Base-by-base conservation (phyloP, 2,888 invertebrate genomes). In the Keiferia lycopersicella region DNA sequence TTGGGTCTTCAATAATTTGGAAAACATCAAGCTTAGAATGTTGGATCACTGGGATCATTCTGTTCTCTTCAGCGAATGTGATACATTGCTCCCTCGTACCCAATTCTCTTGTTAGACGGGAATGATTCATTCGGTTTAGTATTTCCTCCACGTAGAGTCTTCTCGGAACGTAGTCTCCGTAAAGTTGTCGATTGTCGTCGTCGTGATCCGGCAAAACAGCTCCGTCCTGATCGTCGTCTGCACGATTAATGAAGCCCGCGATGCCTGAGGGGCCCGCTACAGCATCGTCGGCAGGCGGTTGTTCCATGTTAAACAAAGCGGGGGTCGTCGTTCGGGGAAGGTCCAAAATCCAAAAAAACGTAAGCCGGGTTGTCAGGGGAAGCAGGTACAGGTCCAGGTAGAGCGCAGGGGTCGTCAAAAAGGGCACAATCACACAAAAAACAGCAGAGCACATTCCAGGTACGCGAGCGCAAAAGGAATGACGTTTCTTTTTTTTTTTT, bases 361-460 rank as follows among this genome's bases (percentile, higher is more conserved):
- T 8, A 50, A 50, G 48, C 48, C 18, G 48, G 48, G 48, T 50
- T n/a, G 48, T 50, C 48, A 18, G 48, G 48, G 48, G 20, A 18
- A 20, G 48, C 48, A 50, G 48, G 48, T 50, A 50, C 48, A 50
- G 8, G 48, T 50, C 48, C 48, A 50, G 48, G 48, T 50, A 50
- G 18, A 18, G 48, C 48, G 48, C 48, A n/a, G 20, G 48, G 20
- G 48, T 50, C 48, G 48, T 50, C 18, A 20, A 18, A 50, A 57
- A 57, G 26, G 30, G 38, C 57, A 57, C 38, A 38, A 57, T 4
- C 34, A 30, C 57, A 57, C 57, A 22, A 22, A 11, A n/a, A 41
- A 41, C 41, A 41, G n/a, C 41, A 6, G 6, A 41, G 41, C 16
- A n/a, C 30, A 22, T 62, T 62, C 14, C 53, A 34, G 14, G 62